These are phyloP conservation scores for Tokudaia tokunoshimensis DNA, from an alignment of 2,797 vertebrate genomes.

Conservation along the genomic window DNA sequence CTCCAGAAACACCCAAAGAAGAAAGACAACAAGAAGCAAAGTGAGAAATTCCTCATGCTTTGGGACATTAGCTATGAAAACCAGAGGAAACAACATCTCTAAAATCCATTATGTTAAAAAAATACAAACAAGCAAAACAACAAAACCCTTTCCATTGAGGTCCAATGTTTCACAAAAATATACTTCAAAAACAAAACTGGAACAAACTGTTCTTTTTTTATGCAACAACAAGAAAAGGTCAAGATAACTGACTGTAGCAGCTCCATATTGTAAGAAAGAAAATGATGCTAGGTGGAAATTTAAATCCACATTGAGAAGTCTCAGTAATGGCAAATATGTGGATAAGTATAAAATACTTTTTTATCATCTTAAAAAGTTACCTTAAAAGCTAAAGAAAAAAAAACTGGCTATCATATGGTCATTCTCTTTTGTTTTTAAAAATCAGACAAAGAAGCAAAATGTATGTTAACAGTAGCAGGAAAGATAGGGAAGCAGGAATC, in stretches of 20 bases:
- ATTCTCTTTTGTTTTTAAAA: background rate
- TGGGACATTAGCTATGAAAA: background rate
- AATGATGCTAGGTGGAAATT: background rate
- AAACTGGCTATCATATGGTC: background rate
- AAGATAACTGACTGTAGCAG: background rate
- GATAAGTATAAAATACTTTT: slow-evolving; percentile 15
- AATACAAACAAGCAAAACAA: background rate
- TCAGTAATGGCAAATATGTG: background rate
- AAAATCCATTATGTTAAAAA: background rate
- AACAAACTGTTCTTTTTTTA: background rate
- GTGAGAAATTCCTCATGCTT: slow-evolving; percentile 25
- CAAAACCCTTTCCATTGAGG: background rate
- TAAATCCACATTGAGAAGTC: background rate
- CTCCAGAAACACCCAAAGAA: background rate
- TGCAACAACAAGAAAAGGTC: background rate
- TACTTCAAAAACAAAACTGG: slow-evolving; percentile 13
- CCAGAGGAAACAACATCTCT: background rate
- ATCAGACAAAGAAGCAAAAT: background rate
- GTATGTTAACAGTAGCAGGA: background rate
- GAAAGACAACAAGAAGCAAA: background rate
- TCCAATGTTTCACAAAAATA: background rate
- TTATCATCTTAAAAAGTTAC: slow-evolving; percentile 16
- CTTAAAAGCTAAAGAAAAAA: slow-evolving; percentile 6
- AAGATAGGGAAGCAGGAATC: background rate
- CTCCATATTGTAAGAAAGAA: background rate